Percentiles rank a stretch among this genome's conserved stretches.
Evolutionary conservation across 2,113 vertebrate genomes (phyloP).

Genomic region (Glareola pratincola): DNA sequence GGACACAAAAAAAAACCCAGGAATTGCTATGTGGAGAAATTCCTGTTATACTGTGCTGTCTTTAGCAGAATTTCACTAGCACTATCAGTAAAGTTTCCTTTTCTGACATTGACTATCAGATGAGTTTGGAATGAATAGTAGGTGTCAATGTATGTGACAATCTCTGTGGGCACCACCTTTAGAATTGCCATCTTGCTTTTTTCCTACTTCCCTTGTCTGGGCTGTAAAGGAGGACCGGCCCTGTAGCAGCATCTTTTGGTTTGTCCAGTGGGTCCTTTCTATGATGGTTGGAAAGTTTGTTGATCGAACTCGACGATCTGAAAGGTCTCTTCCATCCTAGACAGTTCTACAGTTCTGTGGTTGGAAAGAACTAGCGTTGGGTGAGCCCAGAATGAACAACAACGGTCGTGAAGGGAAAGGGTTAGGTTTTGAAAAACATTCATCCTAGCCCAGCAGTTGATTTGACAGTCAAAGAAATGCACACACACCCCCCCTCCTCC

Average conservation of each 20-base stretch:
- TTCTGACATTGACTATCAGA: background rate
- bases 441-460: background rate
- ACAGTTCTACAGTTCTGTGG: background rate
- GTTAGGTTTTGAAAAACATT: background rate
- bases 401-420: background rate
- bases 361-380: background rate
- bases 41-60: background rate
- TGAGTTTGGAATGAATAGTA: background rate
- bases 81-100: background rate
- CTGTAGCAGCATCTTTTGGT: background rate
- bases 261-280: background rate
- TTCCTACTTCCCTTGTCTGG: background rate
- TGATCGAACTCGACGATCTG: background rate
- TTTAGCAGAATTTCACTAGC: background rate
- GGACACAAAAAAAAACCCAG: background rate
- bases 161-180: background rate
- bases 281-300: background rate
- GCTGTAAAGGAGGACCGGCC: background rate
- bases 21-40: background rate
- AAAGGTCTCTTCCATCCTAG: background rate
- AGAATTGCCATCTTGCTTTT: background rate
- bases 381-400: background rate
- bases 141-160: background rate
- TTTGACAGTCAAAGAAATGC: background rate
- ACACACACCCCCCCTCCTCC: no score